Evolutionary conservation across 2,888 invertebrate species (phyloP).

Genomic region (Caenorhabditis imperialis): DNA sequence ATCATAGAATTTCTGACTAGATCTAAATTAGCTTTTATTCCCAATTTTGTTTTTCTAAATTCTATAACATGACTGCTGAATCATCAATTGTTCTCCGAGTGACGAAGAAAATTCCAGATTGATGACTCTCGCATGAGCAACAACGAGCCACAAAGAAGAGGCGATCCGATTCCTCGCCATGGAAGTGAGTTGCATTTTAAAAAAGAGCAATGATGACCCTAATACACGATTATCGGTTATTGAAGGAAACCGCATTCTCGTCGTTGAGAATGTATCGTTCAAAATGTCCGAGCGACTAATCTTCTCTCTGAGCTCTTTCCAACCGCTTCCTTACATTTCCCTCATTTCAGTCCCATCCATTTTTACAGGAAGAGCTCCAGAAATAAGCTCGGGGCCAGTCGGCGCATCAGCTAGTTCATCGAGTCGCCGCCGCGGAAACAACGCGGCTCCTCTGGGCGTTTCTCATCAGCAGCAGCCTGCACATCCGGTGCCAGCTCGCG

Average conservation of each 20-base stretch:
- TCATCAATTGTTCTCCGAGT: no score
- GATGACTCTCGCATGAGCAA: conserved; percentile 34
- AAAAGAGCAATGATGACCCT: no score
- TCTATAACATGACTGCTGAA: no score
- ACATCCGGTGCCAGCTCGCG: conserved; percentile 12
- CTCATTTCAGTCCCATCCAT: not conserved
- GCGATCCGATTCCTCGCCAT: conserved; percentile 5
- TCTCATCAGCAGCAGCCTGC: conserved; percentile 18
- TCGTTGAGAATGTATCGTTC: not conserved
- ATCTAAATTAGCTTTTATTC: no score
- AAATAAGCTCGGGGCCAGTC: not conserved
- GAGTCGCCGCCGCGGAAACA: conserved; percentile 5
- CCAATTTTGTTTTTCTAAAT: no score
- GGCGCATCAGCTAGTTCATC: not conserved
- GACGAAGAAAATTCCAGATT: conserved; percentile 25
- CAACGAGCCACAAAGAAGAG: conserved; percentile 6
- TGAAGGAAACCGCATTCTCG: conserved; percentile 8
- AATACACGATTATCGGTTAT: no score
- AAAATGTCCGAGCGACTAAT: conserved; percentile 13
- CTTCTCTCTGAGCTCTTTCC: conserved; percentile 20
- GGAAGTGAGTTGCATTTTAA: conserved; percentile 7
- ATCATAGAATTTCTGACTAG: no score
- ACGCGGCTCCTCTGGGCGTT: not conserved
- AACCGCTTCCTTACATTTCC: not conserved
- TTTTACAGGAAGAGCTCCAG: conserved; percentile 1